Conservation (phyloP, 2,797 vertebrate species). For the Xenopus petersii region DNA sequence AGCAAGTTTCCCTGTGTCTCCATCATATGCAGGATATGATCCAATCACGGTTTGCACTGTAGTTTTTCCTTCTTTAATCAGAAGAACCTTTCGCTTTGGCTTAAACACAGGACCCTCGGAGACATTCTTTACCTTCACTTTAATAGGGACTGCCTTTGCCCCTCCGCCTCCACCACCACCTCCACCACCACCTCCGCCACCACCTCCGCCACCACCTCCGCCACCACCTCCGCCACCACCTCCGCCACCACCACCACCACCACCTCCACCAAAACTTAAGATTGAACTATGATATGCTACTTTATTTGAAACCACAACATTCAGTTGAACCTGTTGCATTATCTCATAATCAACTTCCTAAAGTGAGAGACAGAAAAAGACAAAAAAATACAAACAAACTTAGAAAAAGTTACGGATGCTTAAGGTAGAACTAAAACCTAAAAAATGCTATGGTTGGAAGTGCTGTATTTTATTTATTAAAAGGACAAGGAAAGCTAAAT, state of each 20-base stretch:
- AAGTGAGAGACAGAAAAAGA: slow-evolving; percentile 14
- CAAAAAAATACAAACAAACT: background rate
- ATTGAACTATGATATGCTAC: slow-evolving; percentile 77
- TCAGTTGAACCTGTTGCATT: slow-evolving; percentile 72
- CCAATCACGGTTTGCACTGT: slow-evolving; percentile 64
- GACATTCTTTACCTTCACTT: slow-evolving; percentile 79
- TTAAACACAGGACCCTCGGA: slow-evolving; percentile 75
- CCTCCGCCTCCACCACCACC: slow-evolving; percentile 45
- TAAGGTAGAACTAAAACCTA: no score
- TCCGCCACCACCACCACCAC: slow-evolving; percentile 1
- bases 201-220: background rate
- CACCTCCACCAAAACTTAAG: background rate
- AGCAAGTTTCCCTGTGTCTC: slow-evolving; percentile 75
- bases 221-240: slow-evolving; percentile 4
- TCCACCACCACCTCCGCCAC: slow-evolving; percentile 1
- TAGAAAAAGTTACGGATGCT: no score
- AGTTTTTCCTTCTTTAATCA: slow-evolving; percentile 70
- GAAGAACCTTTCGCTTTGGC: slow-evolving; percentile 64
- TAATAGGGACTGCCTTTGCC: slow-evolving; percentile 68
- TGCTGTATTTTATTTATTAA: no score
- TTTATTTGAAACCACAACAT: slow-evolving; percentile 78
- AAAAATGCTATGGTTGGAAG: no score
- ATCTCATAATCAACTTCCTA: slow-evolving; percentile 85
- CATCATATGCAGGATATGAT: slow-evolving; percentile 74
- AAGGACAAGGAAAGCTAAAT: no score